Evolutionary conservation across 92 coral and sea anemone species (phyloP), one percentile per base, ranked within the genome.

Genomic region (Zoanthus sociatus): DNA sequence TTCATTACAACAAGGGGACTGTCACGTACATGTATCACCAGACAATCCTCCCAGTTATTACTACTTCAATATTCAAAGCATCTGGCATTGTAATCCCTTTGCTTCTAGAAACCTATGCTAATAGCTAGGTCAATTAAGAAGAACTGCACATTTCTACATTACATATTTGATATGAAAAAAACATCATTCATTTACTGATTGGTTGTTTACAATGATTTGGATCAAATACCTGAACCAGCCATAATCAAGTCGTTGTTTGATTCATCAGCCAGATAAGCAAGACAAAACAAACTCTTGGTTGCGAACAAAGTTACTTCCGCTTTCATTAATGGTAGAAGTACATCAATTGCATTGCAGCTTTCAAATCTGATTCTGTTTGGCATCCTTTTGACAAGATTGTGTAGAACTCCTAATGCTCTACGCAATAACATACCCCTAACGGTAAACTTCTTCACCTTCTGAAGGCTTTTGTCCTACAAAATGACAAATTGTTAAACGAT

Each of bases 261-360:
- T 32, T 94, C 98, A 26, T 94, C 94, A 63, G 89, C 89, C 21
- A 94, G 72, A 37, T 92, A 93, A n/a, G 98, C 98, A 78, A 94
- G 87, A 47, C 90, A 61, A 71, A 94, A 91, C 84, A 94, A 63
- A 20, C 91, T 67, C 47, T 89, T 89, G 3, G 95, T 78, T 12
- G 90, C 90, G 37, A 20, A 93, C 46, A 88, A 53, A 8, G 91
- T 67, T 21, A 94, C 94, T 84, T 89, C 93, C 18, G 91, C 92
- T 11, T 92, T 93, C 63, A 91, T 83, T 11, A 94, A 64, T 8
- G 98, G 98, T 20, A 93, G 83, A 21, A 94, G 82, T 1, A 88
- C 76, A 30, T 84, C 45, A 26, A 92, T 79, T 7, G 98, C 95
- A 55, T 91, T 83, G 15, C 91, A 87, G 0, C 64, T 76, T 15